Base-by-base conservation (phyloP, 1,140 invertebrate species). In the Heliothis subflexa region DNA sequence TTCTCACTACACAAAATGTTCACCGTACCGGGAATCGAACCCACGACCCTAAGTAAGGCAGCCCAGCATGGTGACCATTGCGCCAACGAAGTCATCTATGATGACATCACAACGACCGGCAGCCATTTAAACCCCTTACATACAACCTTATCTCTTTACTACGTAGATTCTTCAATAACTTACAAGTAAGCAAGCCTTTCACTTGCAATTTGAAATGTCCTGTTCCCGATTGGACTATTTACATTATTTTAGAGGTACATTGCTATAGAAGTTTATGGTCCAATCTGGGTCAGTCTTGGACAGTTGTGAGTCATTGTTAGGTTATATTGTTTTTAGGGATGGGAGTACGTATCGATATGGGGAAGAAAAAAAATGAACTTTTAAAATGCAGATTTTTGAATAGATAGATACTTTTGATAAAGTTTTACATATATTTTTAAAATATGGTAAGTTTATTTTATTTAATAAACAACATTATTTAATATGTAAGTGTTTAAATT, bases 241-340 rank as follows among this genome's bases (percentile, higher is more conserved):
- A 25, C 55, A 57, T 57, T 4, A 21, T 21, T 57, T 25, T 57
- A 18, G 5, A 55, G 21, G 16, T 55, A 7, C 3, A 57, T 57
- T 4, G 55, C 55, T 57, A 57, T 57, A 25, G 11, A 57, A 57
- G 11, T 57, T 57, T 57, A 57, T 25, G 10, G 21, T 3, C 11
- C 55, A 3, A 57, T 25, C 16, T 57, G 55, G 55, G 55, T 57
- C 55, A 57, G 55, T 12, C 2, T 21, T 62, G 59, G 33, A 16
- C 28, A 62, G 59, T 40, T 62, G 28, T 40, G 28, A 62, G 33
- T 40, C 59, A 62, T 40, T 62, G 25, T 52, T 68, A 68, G 14
- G 47, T 68, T 52, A 68, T 18, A 18, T 57, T 57, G 18, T 21
- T 49, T 14, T 18, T 52, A 49, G 45, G 5, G 64, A 14, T 50